These are phyloP conservation scores for Catagonus wagneri DNA, from an alignment of 2,113 vertebrate species.

Conservation along the genomic window DNA sequence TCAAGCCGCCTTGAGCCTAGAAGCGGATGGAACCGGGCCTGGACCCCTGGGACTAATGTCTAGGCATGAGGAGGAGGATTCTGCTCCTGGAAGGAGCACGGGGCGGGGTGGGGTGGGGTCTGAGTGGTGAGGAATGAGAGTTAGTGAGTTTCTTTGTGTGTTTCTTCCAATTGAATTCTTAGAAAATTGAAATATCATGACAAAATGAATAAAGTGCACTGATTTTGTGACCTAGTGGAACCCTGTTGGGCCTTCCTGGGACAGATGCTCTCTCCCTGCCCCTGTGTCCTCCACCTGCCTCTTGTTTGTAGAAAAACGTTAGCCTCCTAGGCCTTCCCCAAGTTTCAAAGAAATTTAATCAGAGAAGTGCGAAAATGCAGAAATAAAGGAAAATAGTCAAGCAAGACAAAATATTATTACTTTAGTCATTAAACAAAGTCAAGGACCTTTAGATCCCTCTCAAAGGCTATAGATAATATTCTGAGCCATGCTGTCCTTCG, in stretches of 20 bases:
- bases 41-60: neutral
- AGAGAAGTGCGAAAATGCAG: neutral
- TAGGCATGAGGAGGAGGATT: neutral
- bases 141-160: neutral
- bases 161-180: neutral
- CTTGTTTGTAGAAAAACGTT: neutral
- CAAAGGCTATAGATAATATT: neutral
- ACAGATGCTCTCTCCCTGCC: neutral
- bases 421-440: neutral
- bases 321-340: neutral
- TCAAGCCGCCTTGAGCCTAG: neutral
- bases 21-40: fast-evolving
- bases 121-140: neutral
- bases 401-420: neutral
- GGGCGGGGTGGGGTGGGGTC: neutral
- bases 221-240: neutral
- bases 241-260: neutral
- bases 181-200: neutral
- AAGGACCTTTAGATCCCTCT: neutral
- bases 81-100: neutral
- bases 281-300: neutral
- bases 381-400: neutral
- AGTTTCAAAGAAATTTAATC: neutral
- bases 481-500: neutral
- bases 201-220: neutral